phyloP scores from a whole-genome alignment of 2,888 invertebrate species.

The Hydropsyche betteni region DNA sequence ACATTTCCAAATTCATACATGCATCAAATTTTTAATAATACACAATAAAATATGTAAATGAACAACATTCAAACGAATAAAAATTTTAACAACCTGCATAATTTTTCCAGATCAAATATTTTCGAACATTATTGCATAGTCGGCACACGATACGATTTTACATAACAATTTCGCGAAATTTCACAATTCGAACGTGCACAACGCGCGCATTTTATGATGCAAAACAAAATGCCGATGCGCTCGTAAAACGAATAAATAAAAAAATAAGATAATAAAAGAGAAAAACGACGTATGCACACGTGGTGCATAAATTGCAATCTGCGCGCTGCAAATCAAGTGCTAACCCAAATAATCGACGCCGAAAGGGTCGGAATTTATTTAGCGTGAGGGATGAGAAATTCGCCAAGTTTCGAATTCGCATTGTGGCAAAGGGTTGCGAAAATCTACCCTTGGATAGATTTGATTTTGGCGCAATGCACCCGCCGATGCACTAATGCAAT shows the following conservation, averaged over 20 bases:
- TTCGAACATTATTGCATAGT: neutral
- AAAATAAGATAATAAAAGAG: constrained; percentile 40
- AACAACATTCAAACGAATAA: neutral
- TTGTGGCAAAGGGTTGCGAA: constrained; percentile 42
- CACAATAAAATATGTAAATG: neutral
- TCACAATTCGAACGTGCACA: too few relatives aligned
- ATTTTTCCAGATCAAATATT: constrained; percentile 2
- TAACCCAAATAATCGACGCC: constrained; percentile 44
- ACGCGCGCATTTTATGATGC: neutral
- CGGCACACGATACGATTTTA: neutral
- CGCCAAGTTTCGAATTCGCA: constrained; percentile 44
- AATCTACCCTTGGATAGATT: constrained; percentile 7
- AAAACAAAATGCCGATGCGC: constrained; percentile 21
- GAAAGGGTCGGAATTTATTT: constrained; percentile 51
- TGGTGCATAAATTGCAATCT: constrained; percentile 23
- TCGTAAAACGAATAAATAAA: constrained; percentile 45
- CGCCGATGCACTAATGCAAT: too few relatives aligned
- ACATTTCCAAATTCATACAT: neutral
- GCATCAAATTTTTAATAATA: neutral
- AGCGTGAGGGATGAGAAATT: constrained; percentile 50
- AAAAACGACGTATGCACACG: neutral
- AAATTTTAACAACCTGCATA: neutral
- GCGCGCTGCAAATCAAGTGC: constrained; percentile 48
- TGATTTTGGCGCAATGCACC: neutral
- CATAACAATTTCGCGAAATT: too few relatives aligned